Conservation (phyloP, 1,140 invertebrate species). For the roundworm (Caenorhabditis elegans) region WBcel235 BX284606.5:9403001-9403500, state of each 20-base stretch:
- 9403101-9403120: background rate
- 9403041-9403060: no score
- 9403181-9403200: background rate
- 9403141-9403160: background rate
- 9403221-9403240: no score
- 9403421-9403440: background rate
- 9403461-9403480: background rate
- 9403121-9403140: background rate
- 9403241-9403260: no score
- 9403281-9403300: background rate
- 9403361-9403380: slow-evolving; percentile 44
- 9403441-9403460: background rate
- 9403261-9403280: no score
- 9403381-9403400: slow-evolving; percentile 39
- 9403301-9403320: slow-evolving; percentile 43
- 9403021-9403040: no score
- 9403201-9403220: slow-evolving; percentile 24
- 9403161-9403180: background rate
- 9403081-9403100: no score
- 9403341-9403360: slow-evolving; percentile 50
- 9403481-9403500: background rate
- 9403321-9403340: slow-evolving; percentile 51
- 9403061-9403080: no score
- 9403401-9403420: slow-evolving; percentile 18
- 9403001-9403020: no score